These are phyloP conservation scores for Atethmia centrago DNA, from an alignment of 2,888 invertebrate genomes.

Conservation along the genomic window DNA sequence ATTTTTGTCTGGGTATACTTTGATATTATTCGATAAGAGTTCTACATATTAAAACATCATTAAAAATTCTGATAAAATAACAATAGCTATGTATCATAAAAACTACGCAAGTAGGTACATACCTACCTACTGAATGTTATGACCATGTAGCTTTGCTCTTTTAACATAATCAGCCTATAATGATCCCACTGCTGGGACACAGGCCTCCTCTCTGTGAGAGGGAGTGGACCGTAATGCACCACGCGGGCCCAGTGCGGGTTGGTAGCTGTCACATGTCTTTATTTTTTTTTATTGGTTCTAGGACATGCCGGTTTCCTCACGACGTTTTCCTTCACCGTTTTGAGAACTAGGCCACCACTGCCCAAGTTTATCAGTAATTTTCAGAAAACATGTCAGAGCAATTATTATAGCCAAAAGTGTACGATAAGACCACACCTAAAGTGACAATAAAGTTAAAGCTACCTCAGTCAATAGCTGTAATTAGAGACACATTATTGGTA, in stretches of 20 bases:
- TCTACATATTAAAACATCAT: slow-evolving; percentile 6
- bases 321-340: too few relatives aligned
- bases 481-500: slow-evolving; percentile 5
- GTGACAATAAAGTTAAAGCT: slow-evolving; percentile 20
- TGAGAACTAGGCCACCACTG: too few relatives aligned
- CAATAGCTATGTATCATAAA: slow-evolving; percentile 22
- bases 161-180: not conserved
- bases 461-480: slow-evolving; percentile 5
- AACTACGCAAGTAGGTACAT: not conserved
- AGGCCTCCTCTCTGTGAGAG: too few relatives aligned
- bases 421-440: not conserved
- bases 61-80: slow-evolving; percentile 28
- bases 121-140: not conserved
- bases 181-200: too few relatives aligned
- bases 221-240: too few relatives aligned
- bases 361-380: slow-evolving; percentile 11
- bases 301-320: too few relatives aligned
- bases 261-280: too few relatives aligned
- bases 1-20: slow-evolving; percentile 5
- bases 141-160: not conserved
- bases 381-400: slow-evolving; percentile 2
- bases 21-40: slow-evolving; percentile 31
- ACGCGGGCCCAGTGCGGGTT: too few relatives aligned
- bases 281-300: too few relatives aligned
- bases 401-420: not conserved